Evolutionary conservation across 2,113 vertebrate species (phyloP).

Genomic region (Opisthocomus hoazin): DNA sequence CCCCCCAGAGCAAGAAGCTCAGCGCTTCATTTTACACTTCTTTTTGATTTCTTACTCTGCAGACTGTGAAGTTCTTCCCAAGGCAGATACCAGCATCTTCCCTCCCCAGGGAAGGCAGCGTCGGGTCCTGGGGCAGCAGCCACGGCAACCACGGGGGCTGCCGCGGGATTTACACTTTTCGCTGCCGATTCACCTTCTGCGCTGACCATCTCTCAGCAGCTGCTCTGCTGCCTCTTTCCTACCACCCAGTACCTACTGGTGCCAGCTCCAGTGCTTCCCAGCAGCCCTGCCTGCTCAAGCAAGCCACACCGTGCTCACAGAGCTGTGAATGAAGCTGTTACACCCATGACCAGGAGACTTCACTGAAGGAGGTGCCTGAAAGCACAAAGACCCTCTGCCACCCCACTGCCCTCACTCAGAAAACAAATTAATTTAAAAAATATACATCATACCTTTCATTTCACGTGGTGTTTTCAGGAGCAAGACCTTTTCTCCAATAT

Average conservation of each 20-base stretch:
- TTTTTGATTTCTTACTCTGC: neutral
- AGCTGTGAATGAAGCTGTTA: rapidly evolving
- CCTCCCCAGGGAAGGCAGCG: too few relatives aligned
- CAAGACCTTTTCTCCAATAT: neutral
- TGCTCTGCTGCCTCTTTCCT: neutral
- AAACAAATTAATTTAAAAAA: rapidly evolving
- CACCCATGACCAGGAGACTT: rapidly evolving
- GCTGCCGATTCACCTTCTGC: neutral
- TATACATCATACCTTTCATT: neutral
- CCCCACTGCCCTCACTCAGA: neutral
- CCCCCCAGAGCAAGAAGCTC: neutral
- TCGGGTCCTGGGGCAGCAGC: too few relatives aligned
- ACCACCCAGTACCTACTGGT: neutral
- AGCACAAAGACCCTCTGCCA: neutral
- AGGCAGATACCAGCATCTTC: neutral
- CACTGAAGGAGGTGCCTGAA: neutral
- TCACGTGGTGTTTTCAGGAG: rapidly evolving
- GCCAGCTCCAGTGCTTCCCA: neutral
- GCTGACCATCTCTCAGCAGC: neutral
- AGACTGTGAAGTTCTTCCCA: neutral
- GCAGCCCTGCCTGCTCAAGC: neutral
- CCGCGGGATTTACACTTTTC: neutral
- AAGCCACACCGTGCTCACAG: rapidly evolving
- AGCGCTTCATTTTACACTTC: neutral
- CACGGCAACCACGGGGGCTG: too few relatives aligned